These are phyloP conservation scores for Limonius californicus DNA, from an alignment of 1,140 invertebrate species.

Conservation along the genomic window DNA sequence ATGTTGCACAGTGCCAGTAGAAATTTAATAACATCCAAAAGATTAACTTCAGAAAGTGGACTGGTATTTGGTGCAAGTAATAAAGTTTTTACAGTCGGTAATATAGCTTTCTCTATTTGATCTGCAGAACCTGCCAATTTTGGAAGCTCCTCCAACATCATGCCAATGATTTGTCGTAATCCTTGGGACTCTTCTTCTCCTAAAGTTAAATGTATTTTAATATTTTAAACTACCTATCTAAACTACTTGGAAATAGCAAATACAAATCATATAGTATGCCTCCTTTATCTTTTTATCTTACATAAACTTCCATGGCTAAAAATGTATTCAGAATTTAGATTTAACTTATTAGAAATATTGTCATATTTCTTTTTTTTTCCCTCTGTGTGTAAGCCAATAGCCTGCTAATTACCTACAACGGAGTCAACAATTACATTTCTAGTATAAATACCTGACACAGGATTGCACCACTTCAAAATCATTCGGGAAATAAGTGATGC, in stretches of 20 bases:
- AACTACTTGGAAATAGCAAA: too few species aligned
- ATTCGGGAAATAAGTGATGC: not conserved
- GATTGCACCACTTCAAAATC: not conserved
- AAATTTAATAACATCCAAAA: not conserved
- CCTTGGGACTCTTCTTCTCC: too few species aligned
- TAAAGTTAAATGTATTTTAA: too few species aligned
- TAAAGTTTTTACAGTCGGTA: not conserved
- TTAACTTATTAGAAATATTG: too few species aligned
- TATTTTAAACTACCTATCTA: too few species aligned
- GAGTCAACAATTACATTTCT: not conserved
- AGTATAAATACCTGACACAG: not conserved
- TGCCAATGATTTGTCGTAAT: not conserved
- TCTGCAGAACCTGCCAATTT: not conserved
- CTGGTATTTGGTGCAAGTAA: not conserved
- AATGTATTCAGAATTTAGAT: too few species aligned
- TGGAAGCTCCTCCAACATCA: not conserved
- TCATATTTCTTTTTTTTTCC: too few species aligned
- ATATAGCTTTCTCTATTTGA: not conserved
- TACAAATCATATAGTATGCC: too few species aligned
- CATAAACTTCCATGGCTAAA: too few species aligned
- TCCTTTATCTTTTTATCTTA: too few species aligned
- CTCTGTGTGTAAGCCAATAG: too few species aligned
- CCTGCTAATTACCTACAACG: too few species aligned
- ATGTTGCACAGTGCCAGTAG: not conserved
- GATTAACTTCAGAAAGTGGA: not conserved